Evolutionary conservation across 2,888 invertebrate species (phyloP), one percentile per base, ranked within the genome.

Genomic region (Scrobipalpa costella): DNA sequence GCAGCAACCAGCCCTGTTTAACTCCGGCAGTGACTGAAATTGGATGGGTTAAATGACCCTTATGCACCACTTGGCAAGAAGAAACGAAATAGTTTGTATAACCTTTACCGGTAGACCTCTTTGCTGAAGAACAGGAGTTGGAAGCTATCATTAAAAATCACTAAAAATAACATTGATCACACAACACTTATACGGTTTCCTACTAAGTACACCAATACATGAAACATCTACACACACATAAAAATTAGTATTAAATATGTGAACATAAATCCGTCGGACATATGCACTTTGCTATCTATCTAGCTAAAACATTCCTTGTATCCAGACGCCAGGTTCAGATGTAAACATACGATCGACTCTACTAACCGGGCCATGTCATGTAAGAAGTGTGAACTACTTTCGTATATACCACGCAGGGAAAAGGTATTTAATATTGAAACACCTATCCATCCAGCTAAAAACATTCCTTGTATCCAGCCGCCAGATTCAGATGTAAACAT

Each of bases 401-500:
- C 27, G 27, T 27, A 5, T 27, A 27, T 27, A 2, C 2, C 27
- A 27, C 27, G 27, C 27, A 27, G 27, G 27, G 7, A 38, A 38
- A 38, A 15, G n/a, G n/a, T n/a, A n/a, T n/a, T n/a, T n/a, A n/a
- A n/a, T n/a, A n/a, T n/a, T n/a, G n/a, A n/a, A n/a, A n/a, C n/a
- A n/a, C n/a, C 50, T 21, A 19, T 50, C 50, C 19, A 9, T 50
- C 52, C 11, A 52, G 52, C 52, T 52, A 52, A 13, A 36, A 17
- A 17, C 47, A 47, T 17, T 47, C 47, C 17, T 49, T 17, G 13
- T 27, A 33, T 15, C 57, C 19, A 17, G 0, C 36, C 9, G 57
- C 36, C 57, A 57, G 57, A 36, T 57, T 57, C 38, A 38, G 36
- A 57, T 57, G 57, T 36, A 36, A 17, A 57, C 57, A 57, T 57